Base-by-base conservation (phyloP, 2,888 invertebrate genomes). In the Cryptocheilus praepositus region DNA sequence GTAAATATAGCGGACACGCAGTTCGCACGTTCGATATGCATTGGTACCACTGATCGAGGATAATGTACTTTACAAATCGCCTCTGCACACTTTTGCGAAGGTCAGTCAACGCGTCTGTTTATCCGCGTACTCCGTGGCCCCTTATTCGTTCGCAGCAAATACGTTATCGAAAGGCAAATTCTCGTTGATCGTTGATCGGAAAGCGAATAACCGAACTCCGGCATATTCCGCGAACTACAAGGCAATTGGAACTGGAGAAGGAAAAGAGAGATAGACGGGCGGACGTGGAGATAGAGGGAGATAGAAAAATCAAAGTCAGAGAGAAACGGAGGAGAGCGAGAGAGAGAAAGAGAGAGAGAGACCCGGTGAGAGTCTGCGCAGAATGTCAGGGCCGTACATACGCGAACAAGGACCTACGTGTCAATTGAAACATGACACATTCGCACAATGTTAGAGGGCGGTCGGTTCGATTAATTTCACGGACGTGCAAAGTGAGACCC, bases 351-450 rank as follows among this genome's bases (percentile, higher is more conserved):
- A 55, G 36, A 55, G 57, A 21, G 18, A 45, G 45, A 21, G n/a
- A 21, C 52, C 62, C 49, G 52, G 64, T 56, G 52, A 61, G 74
- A 73, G 74, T 56, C 67, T 74, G 74, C 74, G 74, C 74, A 70
- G 70, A 74, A 72, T 67, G 64, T 19, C 74, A 70, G 74, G 73
- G 60, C 66, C 61, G 72, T 74, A 72, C 45, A 46, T 59, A 52
- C 15, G 18, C 62, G 51, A 59, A 36, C 51, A 28, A 60, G 56
- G 67, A 19, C 67, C 70, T 49, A 16, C 49, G 56, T 18, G 25
- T 21, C 55, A 16, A 58, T 16, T 15, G 22, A 18, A 18, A 55
- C 16, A 36, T 36, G 16, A 36, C 36, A 55, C 25, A 55, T 28
- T n/a, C 55, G 28, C 21, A 55, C 21, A 55, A 36, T 36, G 36